Evolutionary conservation across 2,113 vertebrate species (phyloP).

Genomic region (Cheilinus undulatus): DNA sequence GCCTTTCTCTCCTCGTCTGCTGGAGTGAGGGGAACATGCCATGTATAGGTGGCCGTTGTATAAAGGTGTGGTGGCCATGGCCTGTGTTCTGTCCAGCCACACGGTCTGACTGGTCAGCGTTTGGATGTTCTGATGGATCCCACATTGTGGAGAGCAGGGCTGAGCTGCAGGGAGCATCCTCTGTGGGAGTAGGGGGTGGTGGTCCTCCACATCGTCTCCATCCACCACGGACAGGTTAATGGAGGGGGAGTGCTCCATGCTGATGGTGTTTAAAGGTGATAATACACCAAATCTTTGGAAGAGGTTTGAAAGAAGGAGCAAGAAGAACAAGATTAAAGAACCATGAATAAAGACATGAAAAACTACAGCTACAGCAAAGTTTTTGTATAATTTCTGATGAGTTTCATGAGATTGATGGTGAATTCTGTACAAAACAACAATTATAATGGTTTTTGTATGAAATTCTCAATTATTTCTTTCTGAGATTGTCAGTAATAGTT

Average conservation of each 20-base stretch:
- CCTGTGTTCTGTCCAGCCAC: slow-evolving; percentile 75
- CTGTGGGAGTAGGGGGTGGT: slow-evolving; percentile 59
- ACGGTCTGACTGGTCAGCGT: slow-evolving; percentile 35
- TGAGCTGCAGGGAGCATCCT: slow-evolving; percentile 53
- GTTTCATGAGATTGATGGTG: too few relatives aligned
- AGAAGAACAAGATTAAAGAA: slow-evolving; percentile 5
- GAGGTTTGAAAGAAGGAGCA: slow-evolving; percentile 4
- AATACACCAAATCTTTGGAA: slow-evolving; percentile 23
- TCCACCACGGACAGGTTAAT: slow-evolving; percentile 66
- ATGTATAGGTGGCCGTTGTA: slow-evolving; percentile 76
- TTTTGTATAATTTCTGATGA: too few relatives aligned
- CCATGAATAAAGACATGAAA: neutral
- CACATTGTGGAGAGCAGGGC: slow-evolving; percentile 63
- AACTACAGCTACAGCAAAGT: too few relatives aligned
- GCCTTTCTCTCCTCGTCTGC: slow-evolving; percentile 55
- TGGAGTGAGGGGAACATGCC: slow-evolving; percentile 50
- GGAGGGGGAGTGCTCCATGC: slow-evolving; percentile 74
- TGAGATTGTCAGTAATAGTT: too few relatives aligned
- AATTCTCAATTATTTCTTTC: too few relatives aligned
- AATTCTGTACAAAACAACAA: too few relatives aligned
- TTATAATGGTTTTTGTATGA: too few relatives aligned
- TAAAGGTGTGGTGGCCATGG: slow-evolving; percentile 66
- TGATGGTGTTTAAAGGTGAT: neutral
- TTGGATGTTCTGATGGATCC: slow-evolving; percentile 65
- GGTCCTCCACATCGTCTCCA: slow-evolving; percentile 70